phyloP scores from a whole-genome alignment of 2,888 invertebrate genomes.

The Parochlus steinenii region DNA sequence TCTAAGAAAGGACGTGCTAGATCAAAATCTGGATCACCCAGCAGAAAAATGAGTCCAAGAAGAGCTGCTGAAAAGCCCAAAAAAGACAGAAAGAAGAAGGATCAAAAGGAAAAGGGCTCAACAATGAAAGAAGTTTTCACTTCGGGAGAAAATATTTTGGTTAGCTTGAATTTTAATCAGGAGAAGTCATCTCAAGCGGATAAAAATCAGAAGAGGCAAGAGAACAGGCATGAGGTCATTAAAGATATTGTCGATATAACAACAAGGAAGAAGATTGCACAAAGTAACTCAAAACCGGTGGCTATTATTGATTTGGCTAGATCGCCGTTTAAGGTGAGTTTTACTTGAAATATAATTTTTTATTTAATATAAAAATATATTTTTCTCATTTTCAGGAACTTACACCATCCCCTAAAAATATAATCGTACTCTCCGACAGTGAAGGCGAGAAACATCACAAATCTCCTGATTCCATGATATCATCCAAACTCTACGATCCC shows the following conservation, averaged over 20 bases:
- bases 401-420: constrained; percentile 8
- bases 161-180: constrained; percentile 8
- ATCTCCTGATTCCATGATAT: constrained; percentile 2
- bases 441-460: constrained; percentile 2
- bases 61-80: too few species aligned
- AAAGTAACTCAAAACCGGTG: constrained; percentile 8
- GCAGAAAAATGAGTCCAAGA: too few species aligned
- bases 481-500: constrained; percentile 10
- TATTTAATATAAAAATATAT: too few species aligned
- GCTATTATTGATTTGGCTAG: constrained; percentile 10
- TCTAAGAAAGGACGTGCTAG: too few species aligned
- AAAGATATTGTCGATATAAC: constrained; percentile 10
- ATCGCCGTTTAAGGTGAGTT: constrained; percentile 9
- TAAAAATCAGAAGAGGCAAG: constrained; percentile 1
- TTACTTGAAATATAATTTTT: too few species aligned
- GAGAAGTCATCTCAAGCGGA: background rate
- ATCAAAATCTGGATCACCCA: too few species aligned
- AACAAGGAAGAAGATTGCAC: constrained; percentile 9
- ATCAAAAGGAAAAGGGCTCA: too few species aligned
- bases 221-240: constrained; percentile 1
- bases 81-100: too few species aligned
- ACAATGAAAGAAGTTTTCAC: constrained; percentile 8
- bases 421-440: constrained; percentile 9
- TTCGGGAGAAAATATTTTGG: constrained; percentile 10
- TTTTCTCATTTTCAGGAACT: too few species aligned